phyloP scores from a whole-genome alignment of 1,140 invertebrate genomes.

The Lepidurus arcticus region DNA sequence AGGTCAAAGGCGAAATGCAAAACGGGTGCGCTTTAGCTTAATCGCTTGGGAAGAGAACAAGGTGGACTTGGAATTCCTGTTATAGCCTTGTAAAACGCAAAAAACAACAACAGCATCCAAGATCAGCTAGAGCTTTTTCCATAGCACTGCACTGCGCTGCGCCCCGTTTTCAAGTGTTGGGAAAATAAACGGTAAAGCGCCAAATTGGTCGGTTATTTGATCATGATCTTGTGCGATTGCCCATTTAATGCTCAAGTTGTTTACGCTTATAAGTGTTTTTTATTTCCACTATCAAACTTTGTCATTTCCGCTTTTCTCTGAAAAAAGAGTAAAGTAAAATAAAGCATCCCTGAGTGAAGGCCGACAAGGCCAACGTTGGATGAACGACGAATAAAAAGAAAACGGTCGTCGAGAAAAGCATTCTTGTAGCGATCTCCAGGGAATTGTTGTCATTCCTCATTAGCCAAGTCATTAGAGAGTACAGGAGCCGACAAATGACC shows the following conservation, averaged over 20 bases:
- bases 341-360: neutral
- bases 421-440: neutral
- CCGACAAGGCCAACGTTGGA: neutral
- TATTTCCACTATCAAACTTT: neutral
- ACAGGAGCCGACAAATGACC: neutral
- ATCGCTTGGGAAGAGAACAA: constrained; percentile 6
- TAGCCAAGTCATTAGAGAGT: constrained; percentile 15
- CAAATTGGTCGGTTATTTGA: constrained; percentile 11
- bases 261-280: neutral
- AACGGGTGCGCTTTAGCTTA: constrained; percentile 18
- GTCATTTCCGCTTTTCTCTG: neutral
- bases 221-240: neutral
- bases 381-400: neutral
- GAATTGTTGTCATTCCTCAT: constrained; percentile 19
- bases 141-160: neutral
- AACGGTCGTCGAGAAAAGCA: neutral
- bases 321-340: neutral
- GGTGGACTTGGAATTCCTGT: constrained; percentile 15
- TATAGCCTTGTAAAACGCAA: neutral
- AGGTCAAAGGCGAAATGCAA: constrained; percentile 21
- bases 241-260: constrained; percentile 11
- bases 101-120: too few relatives aligned
- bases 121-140: too few relatives aligned
- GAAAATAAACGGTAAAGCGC: constrained; percentile 21
- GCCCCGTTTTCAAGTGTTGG: constrained; percentile 5